A percentile compares a stretch with the other conserved stretches of the same genome.
Evolutionary conservation across 2,797 vertebrate genomes (phyloP).

Genomic region (Acanthurus tractus): DNA sequence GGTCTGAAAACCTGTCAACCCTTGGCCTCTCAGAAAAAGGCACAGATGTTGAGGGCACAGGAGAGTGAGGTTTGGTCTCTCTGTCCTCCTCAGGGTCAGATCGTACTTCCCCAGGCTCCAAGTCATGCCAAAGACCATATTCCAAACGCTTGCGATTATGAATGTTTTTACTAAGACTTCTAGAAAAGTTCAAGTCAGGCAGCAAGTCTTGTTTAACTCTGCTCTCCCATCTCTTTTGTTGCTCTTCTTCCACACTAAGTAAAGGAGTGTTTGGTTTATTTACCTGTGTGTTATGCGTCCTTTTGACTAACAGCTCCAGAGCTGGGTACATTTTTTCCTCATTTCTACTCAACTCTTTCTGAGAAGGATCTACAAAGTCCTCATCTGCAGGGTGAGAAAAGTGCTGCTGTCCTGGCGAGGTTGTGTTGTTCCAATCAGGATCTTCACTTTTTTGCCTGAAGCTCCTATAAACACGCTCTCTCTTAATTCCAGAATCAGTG

Average conservation of each 20-base stretch:
- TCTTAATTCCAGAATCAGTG: constrained; percentile 89
- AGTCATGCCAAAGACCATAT: constrained; percentile 88
- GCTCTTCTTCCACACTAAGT: constrained; percentile 90
- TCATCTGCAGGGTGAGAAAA: constrained; percentile 90
- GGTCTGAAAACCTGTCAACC: constrained; percentile 92
- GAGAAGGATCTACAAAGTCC: constrained; percentile 83
- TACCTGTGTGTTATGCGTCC: constrained; percentile 86
- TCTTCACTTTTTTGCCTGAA: constrained; percentile 96
- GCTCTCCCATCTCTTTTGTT: constrained; percentile 90
- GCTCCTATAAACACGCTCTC: constrained; percentile 95
- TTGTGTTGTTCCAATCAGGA: constrained; percentile 89
- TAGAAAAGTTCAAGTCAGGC: constrained; percentile 91
- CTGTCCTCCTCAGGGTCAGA: constrained; percentile 96
- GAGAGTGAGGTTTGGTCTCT: constrained; percentile 92
- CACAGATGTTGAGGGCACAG: constrained; percentile 89
- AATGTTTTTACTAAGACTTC: constrained; percentile 90
- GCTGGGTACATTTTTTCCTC: constrained; percentile 91
- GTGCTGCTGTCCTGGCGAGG: constrained; percentile 89
- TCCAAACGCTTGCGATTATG: constrained; percentile 91
- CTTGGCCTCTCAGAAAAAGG: constrained; percentile 93
- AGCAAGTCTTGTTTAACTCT: constrained; percentile 91
- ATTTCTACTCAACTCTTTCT: constrained; percentile 90
- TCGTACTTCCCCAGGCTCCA: constrained; percentile 96
- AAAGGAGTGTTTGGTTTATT: constrained; percentile 89
- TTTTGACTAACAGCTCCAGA: constrained; percentile 90